Conservation (phyloP, 2,113 vertebrate genomes). For the Macheiramphus alcinus region DNA sequence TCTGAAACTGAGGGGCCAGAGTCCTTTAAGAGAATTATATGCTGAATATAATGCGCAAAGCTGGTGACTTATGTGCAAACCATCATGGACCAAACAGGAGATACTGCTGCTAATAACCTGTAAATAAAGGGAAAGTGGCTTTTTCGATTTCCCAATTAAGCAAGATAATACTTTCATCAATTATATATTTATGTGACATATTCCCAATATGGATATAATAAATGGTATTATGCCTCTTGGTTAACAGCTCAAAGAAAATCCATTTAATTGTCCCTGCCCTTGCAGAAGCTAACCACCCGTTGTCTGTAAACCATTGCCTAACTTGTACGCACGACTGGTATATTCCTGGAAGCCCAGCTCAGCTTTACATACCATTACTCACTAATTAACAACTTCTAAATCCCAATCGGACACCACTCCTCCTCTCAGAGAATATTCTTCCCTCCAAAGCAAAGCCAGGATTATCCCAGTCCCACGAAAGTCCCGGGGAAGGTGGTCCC, state of each 20-base stretch:
- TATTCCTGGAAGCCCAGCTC: neutral
- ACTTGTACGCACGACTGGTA: rapidly evolving
- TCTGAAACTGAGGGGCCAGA: neutral
- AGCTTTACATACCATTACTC: neutral
- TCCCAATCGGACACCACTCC: neutral
- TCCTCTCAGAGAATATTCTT: neutral
- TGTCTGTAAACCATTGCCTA: neutral
- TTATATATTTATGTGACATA: constrained; percentile 62
- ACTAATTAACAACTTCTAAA: neutral
- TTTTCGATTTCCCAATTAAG: constrained; percentile 64
- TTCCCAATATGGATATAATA: constrained; percentile 41
- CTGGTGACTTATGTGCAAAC: neutral
- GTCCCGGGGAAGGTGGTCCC: neutral
- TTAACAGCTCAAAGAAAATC: constrained; percentile 43
- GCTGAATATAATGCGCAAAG: neutral
- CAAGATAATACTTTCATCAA: constrained; percentile 55
- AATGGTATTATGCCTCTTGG: constrained; percentile 4
- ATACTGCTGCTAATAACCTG: constrained; percentile 36
- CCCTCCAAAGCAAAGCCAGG: neutral
- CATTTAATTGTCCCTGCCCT: constrained; percentile 17
- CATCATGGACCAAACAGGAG: neutral
- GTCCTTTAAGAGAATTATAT: neutral
- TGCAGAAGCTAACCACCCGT: neutral
- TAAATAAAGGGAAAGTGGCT: constrained; percentile 60
- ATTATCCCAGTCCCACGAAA: neutral